Evolutionary conservation across 64 coral and sea anemone species (phyloP).

Genomic region (Stichodactyla mertensii): DNA sequence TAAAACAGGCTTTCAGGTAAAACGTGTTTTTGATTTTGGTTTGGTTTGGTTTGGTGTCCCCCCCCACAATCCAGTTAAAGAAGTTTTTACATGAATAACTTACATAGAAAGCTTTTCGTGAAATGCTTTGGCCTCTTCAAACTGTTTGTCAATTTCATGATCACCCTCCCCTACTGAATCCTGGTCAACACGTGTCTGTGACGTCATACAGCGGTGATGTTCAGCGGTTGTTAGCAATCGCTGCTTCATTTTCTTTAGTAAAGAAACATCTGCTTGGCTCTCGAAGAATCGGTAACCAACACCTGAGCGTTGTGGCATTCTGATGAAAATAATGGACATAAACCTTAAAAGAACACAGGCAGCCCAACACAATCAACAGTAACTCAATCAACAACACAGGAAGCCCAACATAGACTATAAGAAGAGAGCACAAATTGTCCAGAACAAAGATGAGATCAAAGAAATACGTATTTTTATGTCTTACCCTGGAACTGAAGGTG

Average conservation of each 20-base stretch:
- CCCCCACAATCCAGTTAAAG: too few relatives aligned
- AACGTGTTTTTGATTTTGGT: too few relatives aligned
- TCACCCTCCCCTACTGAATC: conserved; percentile 59
- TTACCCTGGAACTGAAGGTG: conserved; percentile 66
- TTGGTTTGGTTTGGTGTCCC: too few relatives aligned
- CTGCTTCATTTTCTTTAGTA: conserved; percentile 89
- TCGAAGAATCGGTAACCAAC: conserved; percentile 93
- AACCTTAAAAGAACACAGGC: not conserved
- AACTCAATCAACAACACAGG: too few relatives aligned
- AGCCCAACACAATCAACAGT: not conserved
- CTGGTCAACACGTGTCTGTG: conserved; percentile 59
- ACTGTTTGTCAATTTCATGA: conserved; percentile 67
- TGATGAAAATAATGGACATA: not conserved
- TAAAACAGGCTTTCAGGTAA: too few relatives aligned
- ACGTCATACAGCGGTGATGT: conserved; percentile 64
- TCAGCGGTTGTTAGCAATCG: conserved; percentile 76
- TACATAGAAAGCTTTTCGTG: conserved; percentile 83
- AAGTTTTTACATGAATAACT: too few relatives aligned
- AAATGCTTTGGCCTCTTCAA: conserved; percentile 67
- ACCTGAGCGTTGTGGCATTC: conserved; percentile 61
- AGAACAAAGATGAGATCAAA: too few relatives aligned
- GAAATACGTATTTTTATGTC: not conserved
- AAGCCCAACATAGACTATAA: too few relatives aligned
- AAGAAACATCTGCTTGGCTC: conserved; percentile 55
- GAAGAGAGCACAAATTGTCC: too few relatives aligned